Percentiles rank a stretch among this genome's conserved stretches.
These are phyloP conservation scores for Stichopus horrens DNA, from an alignment of 53 echinoderm and acorn worm species.

Conservation along the genomic window DNA sequence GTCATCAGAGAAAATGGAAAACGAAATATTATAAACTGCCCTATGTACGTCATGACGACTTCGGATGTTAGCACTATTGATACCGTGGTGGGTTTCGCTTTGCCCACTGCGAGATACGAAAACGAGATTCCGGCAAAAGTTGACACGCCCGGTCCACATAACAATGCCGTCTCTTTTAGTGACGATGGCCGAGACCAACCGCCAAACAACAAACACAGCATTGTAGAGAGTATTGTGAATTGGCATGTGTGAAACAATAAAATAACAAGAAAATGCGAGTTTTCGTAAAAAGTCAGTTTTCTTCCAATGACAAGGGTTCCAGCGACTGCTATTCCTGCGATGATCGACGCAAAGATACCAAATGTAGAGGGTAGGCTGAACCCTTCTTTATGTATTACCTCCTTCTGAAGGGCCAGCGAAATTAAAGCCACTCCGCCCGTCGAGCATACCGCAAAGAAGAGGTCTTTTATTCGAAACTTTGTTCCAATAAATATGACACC, in stretches of 20 bases:
- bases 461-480: neutral
- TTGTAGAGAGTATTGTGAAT: neutral
- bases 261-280: neutral
- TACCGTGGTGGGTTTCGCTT: conserved; percentile 9
- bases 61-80: conserved; percentile 16
- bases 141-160: neutral
- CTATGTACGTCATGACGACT: conserved; percentile 16
- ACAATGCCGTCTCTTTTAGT: neutral
- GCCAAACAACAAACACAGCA: neutral
- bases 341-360: neutral
- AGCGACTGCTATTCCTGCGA: neutral
- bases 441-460: conserved; percentile 19
- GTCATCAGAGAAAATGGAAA: neutral
- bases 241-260: neutral
- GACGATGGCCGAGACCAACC: neutral
- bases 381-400: neutral
- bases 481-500: neutral
- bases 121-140: conserved; percentile 4
- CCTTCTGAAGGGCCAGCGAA: neutral
- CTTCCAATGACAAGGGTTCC: conserved; percentile 5
- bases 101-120: conserved; percentile 9
- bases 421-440: conserved; percentile 1
- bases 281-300: conserved; percentile 1
- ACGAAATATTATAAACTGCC: conserved; percentile 13
- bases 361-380: neutral